Conservation (phyloP, 2,797 vertebrate genomes). For the Euthynnus affinis region DNA sequence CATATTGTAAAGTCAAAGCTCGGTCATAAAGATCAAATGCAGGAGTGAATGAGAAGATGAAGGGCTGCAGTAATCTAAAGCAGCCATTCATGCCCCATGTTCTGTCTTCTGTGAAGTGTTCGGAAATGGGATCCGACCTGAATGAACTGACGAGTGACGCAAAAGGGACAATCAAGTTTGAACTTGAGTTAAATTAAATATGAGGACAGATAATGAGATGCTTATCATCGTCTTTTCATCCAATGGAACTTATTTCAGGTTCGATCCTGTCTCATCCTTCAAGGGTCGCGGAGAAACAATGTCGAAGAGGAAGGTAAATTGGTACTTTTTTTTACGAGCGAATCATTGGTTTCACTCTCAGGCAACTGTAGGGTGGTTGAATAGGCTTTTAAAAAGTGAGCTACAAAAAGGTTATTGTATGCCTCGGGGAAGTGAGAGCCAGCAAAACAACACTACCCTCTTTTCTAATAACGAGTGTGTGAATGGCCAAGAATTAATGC, state of each 20-base stretch:
- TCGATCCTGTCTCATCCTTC: neutral
- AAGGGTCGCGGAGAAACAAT: neutral
- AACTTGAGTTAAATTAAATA: slow-evolving; percentile 37
- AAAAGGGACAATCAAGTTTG: slow-evolving; percentile 23
- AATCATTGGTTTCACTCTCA: slow-evolving; percentile 44
- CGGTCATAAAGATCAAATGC: slow-evolving; percentile 73
- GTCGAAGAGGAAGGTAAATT: slow-evolving; percentile 9
- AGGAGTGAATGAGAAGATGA: slow-evolving; percentile 64
- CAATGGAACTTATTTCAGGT: slow-evolving; percentile 1
- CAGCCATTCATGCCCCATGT: slow-evolving; percentile 32
- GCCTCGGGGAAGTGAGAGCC: slow-evolving; percentile 36
- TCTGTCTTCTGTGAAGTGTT: slow-evolving; percentile 42
- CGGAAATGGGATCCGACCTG: slow-evolving; percentile 39
- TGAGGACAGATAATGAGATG: slow-evolving; percentile 38
- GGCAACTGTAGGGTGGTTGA: slow-evolving; percentile 38
- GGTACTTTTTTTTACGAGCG: slow-evolving; percentile 14
- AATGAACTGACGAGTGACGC: slow-evolving; percentile 1
- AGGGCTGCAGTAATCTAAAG: slow-evolving; percentile 57
- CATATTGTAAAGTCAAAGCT: slow-evolving; percentile 70
- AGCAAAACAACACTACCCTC: slow-evolving; percentile 52
- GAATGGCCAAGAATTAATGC: slow-evolving; percentile 48
- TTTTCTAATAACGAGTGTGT: slow-evolving; percentile 50
- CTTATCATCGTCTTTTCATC: slow-evolving; percentile 28
- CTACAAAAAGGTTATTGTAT: slow-evolving; percentile 69
- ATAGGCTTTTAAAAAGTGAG: slow-evolving; percentile 58